Evolutionary conservation across 1,140 invertebrate genomes (phyloP).

Genomic region (Wiebesia pumilae): DNA sequence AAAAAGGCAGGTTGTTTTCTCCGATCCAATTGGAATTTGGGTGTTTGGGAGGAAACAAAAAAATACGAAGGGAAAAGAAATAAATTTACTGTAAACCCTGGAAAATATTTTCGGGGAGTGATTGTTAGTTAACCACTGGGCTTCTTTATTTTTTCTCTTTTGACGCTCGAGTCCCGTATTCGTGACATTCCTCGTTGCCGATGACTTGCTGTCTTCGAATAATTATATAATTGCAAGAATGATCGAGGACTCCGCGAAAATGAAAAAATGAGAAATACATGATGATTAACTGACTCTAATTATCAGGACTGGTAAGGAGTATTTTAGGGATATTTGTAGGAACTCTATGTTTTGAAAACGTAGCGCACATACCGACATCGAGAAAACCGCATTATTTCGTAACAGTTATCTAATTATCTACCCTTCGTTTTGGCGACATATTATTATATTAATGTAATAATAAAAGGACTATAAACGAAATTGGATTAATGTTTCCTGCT

Average conservation of each 20-base stretch:
- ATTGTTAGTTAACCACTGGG: background rate
- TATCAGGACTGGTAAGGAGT: background rate
- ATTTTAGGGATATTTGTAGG: background rate
- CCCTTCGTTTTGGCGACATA: background rate
- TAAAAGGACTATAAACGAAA: background rate
- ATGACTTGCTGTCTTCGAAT: background rate
- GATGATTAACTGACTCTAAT: background rate
- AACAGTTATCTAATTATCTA: background rate
- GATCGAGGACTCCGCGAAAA: background rate
- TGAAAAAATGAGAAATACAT: background rate
- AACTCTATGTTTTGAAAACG: too few relatives aligned
- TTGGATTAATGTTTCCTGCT: constrained; percentile 11
- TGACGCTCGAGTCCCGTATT: background rate
- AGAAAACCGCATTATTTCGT: too few relatives aligned
- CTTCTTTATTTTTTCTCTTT: constrained; percentile 11
- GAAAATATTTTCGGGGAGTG: background rate
- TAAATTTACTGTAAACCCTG: background rate
- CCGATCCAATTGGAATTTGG: constrained; percentile 46
- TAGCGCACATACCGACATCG: too few relatives aligned
- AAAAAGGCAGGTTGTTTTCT: constrained; percentile 71
- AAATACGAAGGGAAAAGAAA: background rate
- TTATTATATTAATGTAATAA: background rate
- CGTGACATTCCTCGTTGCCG: background rate
- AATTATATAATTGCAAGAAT: constrained; percentile 6
- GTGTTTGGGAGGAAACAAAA: background rate